Conservation (phyloP, 2,797 vertebrate species). For the Caiman crocodilus region DNA sequence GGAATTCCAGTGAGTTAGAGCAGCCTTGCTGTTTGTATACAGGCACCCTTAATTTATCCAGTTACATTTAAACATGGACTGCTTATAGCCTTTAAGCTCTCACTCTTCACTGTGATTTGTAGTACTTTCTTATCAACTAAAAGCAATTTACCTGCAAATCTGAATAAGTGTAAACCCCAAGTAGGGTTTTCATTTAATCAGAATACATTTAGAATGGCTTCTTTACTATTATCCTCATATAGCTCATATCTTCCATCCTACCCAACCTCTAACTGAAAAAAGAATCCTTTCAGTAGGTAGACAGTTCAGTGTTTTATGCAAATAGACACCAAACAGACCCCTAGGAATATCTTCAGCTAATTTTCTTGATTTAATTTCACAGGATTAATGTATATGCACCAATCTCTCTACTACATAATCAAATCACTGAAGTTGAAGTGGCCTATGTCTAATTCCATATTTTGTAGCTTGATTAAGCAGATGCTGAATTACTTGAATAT, state of each 20-base stretch:
- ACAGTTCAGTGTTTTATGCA: slow-evolving; percentile 77
- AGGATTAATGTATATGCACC: slow-evolving; percentile 81
- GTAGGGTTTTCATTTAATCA: slow-evolving; percentile 44
- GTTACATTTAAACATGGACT: not conserved
- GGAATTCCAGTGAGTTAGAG: too few species aligned
- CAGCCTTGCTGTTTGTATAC: too few species aligned
- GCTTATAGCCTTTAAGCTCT: not conserved
- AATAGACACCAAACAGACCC: slow-evolving; percentile 74
- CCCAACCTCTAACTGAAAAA: slow-evolving; percentile 11
- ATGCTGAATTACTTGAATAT: slow-evolving; percentile 81
- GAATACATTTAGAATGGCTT: slow-evolving; percentile 41
- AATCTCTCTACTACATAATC: slow-evolving; percentile 74
- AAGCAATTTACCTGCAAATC: slow-evolving; percentile 20
- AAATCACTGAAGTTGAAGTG: slow-evolving; percentile 81
- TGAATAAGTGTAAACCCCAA: not conserved
- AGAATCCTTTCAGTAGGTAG: slow-evolving; percentile 49
- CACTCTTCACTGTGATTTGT: not conserved
- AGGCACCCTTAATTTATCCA: too few species aligned
- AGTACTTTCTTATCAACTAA: slow-evolving; percentile 18
- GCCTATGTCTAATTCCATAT: slow-evolving; percentile 76
- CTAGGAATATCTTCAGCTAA: slow-evolving; percentile 76
- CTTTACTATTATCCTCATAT: slow-evolving; percentile 36
- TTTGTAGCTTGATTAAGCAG: slow-evolving; percentile 82
- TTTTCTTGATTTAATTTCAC: slow-evolving; percentile 83
- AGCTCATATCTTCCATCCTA: slow-evolving; percentile 55